Conservation (phyloP, 2,888 invertebrate species). For the Metopia argyrocephala region DNA sequence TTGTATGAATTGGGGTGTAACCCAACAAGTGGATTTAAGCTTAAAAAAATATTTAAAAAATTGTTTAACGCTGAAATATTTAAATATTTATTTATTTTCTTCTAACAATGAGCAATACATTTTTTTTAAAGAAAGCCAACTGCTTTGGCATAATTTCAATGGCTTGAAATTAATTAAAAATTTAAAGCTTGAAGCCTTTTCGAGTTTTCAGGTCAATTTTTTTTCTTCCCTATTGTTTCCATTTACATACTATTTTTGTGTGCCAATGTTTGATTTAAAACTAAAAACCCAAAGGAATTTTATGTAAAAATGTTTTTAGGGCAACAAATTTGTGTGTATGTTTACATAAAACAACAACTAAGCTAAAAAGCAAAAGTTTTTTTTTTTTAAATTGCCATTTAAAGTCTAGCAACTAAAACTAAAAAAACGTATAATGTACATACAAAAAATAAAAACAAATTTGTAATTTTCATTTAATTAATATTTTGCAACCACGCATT, state of each 20-base stretch:
- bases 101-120: too few species aligned
- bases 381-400: not conserved
- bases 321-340: not conserved
- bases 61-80: not conserved
- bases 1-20: too few species aligned
- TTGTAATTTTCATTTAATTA: slow-evolving; percentile 40
- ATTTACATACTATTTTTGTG: not conserved
- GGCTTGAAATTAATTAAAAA: not conserved
- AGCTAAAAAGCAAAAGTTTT: too few species aligned
- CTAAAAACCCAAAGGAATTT: not conserved
- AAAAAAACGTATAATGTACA: too few species aligned
- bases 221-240: not conserved
- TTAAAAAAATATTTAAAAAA: too few species aligned
- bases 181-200: not conserved
- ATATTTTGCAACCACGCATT: slow-evolving; percentile 44
- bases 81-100: not conserved
- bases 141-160: too few species aligned
- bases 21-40: not conserved
- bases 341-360: too few species aligned
- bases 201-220: not conserved
- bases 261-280: not conserved
- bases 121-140: too few species aligned
- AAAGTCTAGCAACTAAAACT: not conserved
- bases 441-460: slow-evolving; percentile 4
- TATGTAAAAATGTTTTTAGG: not conserved